Percentiles rank a stretch among this genome's conserved stretches.
Conservation (phyloP, 2,888 invertebrate genomes). For the Hirudinaria manillensis region DNA sequence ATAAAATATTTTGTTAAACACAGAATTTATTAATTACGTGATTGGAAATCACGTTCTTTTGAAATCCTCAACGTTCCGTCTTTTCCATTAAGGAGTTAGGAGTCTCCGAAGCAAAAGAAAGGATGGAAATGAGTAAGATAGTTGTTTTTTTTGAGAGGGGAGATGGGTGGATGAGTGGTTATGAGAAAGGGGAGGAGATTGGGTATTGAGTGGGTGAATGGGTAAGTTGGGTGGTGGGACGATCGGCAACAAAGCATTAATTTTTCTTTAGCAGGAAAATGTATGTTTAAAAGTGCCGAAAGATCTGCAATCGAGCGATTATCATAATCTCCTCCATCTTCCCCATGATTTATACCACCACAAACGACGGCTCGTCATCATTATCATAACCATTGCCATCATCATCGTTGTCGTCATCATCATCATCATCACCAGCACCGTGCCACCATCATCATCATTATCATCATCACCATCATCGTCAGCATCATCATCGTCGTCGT, state of each 20-base stretch:
- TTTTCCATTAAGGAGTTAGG: too few species aligned
- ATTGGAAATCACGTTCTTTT: too few species aligned
- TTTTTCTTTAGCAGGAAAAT: neutral
- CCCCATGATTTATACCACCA: constrained; percentile 9
- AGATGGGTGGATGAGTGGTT: neutral
- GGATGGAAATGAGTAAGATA: too few species aligned
- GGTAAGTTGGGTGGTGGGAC: neutral
- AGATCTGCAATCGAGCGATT: constrained; percentile 4
- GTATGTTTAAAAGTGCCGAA: too few species aligned
- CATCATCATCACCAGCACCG: constrained; percentile 35
- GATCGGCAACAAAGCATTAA: constrained; percentile 1
- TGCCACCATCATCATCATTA: constrained; percentile 65
- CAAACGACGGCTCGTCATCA: constrained; percentile 2
- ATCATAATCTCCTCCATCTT: constrained; percentile 13
- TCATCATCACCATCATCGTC: constrained; percentile 29
- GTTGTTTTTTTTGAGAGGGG: neutral
- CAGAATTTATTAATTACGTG: too few species aligned
- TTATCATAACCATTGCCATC: constrained; percentile 21
- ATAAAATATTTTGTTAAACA: too few species aligned
- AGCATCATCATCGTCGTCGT: constrained; percentile 23
- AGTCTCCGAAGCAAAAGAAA: too few species aligned
- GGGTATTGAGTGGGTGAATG: neutral
- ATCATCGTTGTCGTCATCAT: constrained; percentile 33
- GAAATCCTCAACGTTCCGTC: too few species aligned
- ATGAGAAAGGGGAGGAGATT: neutral